Base-by-base conservation (phyloP, 2,888 invertebrate genomes). In the Lasioglossum vierecki region DNA sequence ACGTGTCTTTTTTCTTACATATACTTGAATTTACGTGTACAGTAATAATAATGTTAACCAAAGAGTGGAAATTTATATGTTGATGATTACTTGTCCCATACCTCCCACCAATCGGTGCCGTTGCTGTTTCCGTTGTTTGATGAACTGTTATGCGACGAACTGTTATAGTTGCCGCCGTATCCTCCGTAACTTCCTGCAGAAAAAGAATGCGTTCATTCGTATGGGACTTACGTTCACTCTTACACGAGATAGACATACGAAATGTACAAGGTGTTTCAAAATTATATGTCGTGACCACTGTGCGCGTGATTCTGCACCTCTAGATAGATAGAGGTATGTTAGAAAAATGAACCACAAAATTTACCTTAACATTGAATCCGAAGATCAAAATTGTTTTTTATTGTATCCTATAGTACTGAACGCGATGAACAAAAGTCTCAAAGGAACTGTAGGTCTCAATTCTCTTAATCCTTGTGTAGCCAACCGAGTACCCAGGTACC, bases 41-140 rank as follows among this genome's bases (percentile, higher is more conserved):
- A 94, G 86, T 94, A 94, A 89, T 94, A 93, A 92, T 93, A 92
- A 93, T 93, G 92, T 92, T 92, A 89, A 57, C 22, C n/a, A 57
- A 30, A 90, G 90, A 90, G 92, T 92, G 91, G 92, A 91, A 92
- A 92, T 92, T 92, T 91, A 92, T 86, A 88, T 89, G 86, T 87
- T 84, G 90, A 91, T 87, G 88, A 89, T 91, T 93, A 92, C 89
- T 90, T 91, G 82, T 91, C 90, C 85, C 83, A 90, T 78, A 35
- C 85, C 89, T 90, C 93, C 95, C 95, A 95, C 95, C 95, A 95
- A 89, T 95, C 95, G 66, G 93, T 92, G 86, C 93, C 94, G 87
- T 91, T 91, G 88, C 92, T 91, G 89, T 91, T 92, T 89, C 93
- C 94, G 78, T 93, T 95, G 90, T 93, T 94, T 88, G 92, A 87